Base-by-base conservation (phyloP, 2,888 invertebrate genomes). In the Terebella lapidaria region DNA sequence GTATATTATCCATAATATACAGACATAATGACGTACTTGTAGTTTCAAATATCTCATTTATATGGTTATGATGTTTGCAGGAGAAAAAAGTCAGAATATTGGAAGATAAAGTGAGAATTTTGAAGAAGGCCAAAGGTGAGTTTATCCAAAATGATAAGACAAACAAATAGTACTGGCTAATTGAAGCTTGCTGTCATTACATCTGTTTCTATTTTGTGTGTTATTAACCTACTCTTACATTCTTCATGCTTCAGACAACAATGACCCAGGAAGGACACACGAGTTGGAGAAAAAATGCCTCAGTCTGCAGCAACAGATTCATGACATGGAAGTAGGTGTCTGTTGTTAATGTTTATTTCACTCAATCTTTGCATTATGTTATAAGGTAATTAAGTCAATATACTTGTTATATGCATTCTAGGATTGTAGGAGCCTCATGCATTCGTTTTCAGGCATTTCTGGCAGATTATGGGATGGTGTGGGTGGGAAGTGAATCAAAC, bases 401-500 rank as follows among this genome's bases (percentile, higher is more conserved):
- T n/a, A 27, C 29, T 20, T 15, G 3, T 3, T 5, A 47, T 5
- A 20, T n/a, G 15, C 20, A n/a, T 1, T 20, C 1, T 10, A 46
- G 25, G 24, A 4, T 10, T 56, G 51, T 52, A 4, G 4, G 1
- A 15, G 5, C 51, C 56, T 27, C 22, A 30, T 49, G 3, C 5
- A 54, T 24, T 25, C 29, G 22, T 47, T 22, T 59, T 69, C 26
- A 83, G 83, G 79, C 77, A 59, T 84, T 84, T 68, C 73, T 84
- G 47, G 72, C 79, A 20, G 83, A 84, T 69, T 84, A 84, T 70
- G 84, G 84, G 42, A 73, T 84, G 71, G 74, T 82, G 18, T 84
- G 84, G 84, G 77, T 83, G 3, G 84, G 83, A 5, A 62, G 72
- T 45, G 67, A 70, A 26, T 22, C 22, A 5, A 10, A 15, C 10